Base-by-base conservation (phyloP, 2,113 vertebrate species). In the Corythornis cristatus region DNA sequence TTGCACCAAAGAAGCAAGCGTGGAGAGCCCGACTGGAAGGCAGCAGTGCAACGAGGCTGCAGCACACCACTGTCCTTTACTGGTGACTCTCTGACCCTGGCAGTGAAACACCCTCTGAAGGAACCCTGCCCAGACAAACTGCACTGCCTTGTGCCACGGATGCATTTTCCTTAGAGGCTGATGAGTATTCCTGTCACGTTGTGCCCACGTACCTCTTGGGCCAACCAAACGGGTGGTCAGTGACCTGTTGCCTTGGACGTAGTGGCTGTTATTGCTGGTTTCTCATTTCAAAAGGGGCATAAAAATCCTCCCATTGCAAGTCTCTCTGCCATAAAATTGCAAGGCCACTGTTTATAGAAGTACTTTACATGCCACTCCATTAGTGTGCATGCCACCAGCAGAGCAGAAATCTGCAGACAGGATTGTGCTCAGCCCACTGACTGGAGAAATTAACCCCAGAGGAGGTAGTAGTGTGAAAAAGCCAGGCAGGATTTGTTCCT, bases 221-320 rank as follows among this genome's bases (percentile, higher is more conserved):
- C 86, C 78, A 72, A 91, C 42, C 83, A 46, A 91, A 89, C 5
- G 33, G 43, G 87, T 50, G 54, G 89, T 68, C 87, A 58, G 40
- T 86, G 79, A 77, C 80, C 76, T 75, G 68, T 61, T 43, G 80
- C 83, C 86, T 91, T 88, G 61, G 79, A 74, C 10, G 12, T 71
- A 78, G 88, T 40, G 86, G 68, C 53, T 78, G 76, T 74, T 93
- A 92, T 26, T 83, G 57, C 73, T 78, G 65, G 61, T 64, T 94
- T 93, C 83, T 74, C 33, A 86, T 90, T 94, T 77, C 73, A 81
- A 90, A 95, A 85, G 68, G n/a, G 60, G 68, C 76, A 93, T 74
- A 83, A 81, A 94, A 91, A 81, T 62, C 68, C 72, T 89, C 79
- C 68, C 68, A 60, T 6, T 53, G 70, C 68, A 81, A 86, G 78